Conservation (phyloP, 2,888 invertebrate genomes). For the Macropis europaea region DNA sequence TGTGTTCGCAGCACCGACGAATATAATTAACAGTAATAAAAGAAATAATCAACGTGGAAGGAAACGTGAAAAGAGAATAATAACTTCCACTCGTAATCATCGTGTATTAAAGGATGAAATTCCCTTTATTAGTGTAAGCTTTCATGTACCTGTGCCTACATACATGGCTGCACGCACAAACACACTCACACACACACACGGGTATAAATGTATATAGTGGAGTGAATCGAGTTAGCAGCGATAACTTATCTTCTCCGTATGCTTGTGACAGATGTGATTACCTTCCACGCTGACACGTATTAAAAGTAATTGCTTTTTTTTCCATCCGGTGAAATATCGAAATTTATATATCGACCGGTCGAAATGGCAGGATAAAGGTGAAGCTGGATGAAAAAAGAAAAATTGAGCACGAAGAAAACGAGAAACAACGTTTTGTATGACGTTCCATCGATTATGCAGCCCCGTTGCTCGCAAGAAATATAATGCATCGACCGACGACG, state of each 20-base stretch:
- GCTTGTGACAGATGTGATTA: constrained; percentile 49
- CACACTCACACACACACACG: too few species aligned
- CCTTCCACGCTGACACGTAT: constrained; percentile 42
- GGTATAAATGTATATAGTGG: neutral
- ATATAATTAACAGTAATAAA: too few species aligned
- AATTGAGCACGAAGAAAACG: neutral
- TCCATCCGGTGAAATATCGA: constrained; percentile 40
- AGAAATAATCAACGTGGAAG: neutral
- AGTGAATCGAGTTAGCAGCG: constrained; percentile 40
- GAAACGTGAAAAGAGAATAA: neutral
- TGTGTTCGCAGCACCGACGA: too few species aligned
- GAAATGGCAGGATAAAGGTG: neutral
- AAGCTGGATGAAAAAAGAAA: neutral
- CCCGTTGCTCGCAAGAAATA: constrained; percentile 2
- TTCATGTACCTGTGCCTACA: too few species aligned
- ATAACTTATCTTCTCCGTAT: constrained; percentile 51
- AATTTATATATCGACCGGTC: constrained; percentile 35
- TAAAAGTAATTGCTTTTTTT: constrained; percentile 50
- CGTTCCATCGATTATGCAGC: constrained; percentile 32
- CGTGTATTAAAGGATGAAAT: constrained; percentile 16
- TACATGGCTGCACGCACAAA: too few species aligned
- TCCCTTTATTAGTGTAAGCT: too few species aligned
- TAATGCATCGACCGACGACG: constrained; percentile 3
- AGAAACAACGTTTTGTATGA: neutral
- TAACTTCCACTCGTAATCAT: constrained; percentile 30